phyloP scores from a whole-genome alignment of 2,113 vertebrate species.

The Ictalurus furcatus region DNA sequence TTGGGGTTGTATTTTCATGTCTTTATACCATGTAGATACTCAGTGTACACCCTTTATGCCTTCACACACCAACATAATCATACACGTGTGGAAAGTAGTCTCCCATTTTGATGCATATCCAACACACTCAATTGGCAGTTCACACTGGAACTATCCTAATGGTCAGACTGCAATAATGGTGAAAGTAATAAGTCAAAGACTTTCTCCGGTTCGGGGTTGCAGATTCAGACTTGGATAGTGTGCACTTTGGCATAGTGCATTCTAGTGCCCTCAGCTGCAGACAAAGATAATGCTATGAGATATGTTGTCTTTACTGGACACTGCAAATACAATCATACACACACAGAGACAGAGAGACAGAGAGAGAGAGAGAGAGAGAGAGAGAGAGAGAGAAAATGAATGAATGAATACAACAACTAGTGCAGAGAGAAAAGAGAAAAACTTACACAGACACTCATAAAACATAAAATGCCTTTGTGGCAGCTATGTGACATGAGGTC shows the following conservation, averaged over 20 bases:
- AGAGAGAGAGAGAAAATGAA: too few species aligned
- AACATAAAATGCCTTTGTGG: background rate
- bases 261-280: conserved; percentile 57
- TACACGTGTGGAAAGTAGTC: conserved; percentile 9
- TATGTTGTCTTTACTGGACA: conserved; percentile 9
- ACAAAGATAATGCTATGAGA: conserved; percentile 62
- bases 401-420: conserved; percentile 12
- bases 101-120: background rate
- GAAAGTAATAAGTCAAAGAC: background rate
- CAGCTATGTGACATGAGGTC: conserved; percentile 41
- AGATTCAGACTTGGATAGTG: background rate
- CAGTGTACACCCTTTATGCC: background rate
- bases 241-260: conserved; percentile 33
- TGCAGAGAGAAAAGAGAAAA: background rate
- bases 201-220: background rate
- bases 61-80: background rate
- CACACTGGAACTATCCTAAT: background rate
- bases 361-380: too few species aligned
- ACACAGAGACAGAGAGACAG: background rate
- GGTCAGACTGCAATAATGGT: background rate
- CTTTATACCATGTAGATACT: conserved; percentile 26
- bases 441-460: conserved; percentile 1
- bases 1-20: conserved; percentile 8
- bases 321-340: background rate
- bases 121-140: background rate